Evolutionary conservation across 2,113 vertebrate species (phyloP), one percentile per base, ranked within the genome.

Genomic region (Nycticebus coucang): DNA sequence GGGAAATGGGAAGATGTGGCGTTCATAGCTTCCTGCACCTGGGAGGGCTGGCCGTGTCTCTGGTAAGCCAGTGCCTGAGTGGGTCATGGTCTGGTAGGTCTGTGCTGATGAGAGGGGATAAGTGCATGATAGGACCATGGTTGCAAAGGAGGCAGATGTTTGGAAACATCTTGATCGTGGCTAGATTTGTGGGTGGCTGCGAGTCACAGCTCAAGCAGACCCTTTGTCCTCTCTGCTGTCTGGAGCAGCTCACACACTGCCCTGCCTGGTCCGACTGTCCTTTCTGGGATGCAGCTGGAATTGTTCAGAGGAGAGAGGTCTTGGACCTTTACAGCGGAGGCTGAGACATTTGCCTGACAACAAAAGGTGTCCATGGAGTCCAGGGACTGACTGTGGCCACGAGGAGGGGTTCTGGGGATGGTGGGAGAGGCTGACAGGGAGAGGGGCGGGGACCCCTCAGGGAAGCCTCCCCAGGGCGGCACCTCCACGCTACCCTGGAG

Each of bases 21-120:
- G 15, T 9, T 6, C 6, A 6, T n/a, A 57, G 50, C 41, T 50
- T 22, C 26, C 1, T 0, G 10, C 1, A 0, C 1, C 7, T 0
- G 0, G 26, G 78, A 15, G 28, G 30, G 28, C 33, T 14, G 7
- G 19, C 21, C 4, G 17, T 1, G 26, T 22, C 55, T 14, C 0
- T 2, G 35, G 15, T 2, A 19, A 14, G 15, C 21, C 7, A 2
- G n/a, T 7, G 50, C 62, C 88, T 5, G 3, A 5, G 10, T 12
- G 14, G 19, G 28, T 15, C 5, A 64, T 4, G 8, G 24, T 30
- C 55, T 11, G 4, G 2, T 0, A 5, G 1, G 1, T 37, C 8
- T 22, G 4, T 68, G 60, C 1, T 18, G 57, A 28, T n/a, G n/a
- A 50, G 45, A 50, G 5, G 10, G 22, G 4, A 22, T 3, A 18